Evolutionary conservation across 2,888 invertebrate species (phyloP).

Genomic region (Homarus gammarus): DNA sequence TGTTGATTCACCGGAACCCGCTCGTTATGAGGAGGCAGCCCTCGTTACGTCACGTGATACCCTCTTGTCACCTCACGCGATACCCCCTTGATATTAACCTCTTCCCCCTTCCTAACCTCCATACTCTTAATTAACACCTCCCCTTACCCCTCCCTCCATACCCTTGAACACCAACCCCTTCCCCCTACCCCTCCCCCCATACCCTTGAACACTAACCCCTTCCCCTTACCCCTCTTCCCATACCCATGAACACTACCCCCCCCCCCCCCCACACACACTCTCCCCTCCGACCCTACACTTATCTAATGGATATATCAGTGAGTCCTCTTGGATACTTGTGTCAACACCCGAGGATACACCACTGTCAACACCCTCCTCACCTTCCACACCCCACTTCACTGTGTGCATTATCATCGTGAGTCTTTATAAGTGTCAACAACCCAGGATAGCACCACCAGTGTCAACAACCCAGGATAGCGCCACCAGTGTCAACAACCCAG

Average conservation of each 20-base stretch:
- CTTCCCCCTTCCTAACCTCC: not conserved
- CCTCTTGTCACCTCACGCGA: slow-evolving; percentile 32
- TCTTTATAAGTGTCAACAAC: too few species aligned
- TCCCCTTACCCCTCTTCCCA: not conserved
- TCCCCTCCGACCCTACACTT: too few species aligned
- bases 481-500: too few species aligned
- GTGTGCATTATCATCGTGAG: too few species aligned
- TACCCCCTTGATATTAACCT: slow-evolving; percentile 28
- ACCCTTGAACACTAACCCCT: not conserved
- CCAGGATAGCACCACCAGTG: too few species aligned
- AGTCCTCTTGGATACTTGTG: too few species aligned
- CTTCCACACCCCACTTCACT: too few species aligned
- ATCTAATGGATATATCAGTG: too few species aligned
- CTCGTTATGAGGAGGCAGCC: slow-evolving; percentile 34
- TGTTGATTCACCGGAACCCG: slow-evolving; percentile 41
- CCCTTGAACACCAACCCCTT: not conserved
- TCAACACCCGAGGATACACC: too few species aligned
- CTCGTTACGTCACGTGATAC: slow-evolving; percentile 59
- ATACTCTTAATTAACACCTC: not conserved
- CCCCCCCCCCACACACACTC: not conserved
- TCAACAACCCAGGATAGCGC: too few species aligned
- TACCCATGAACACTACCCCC: too few species aligned
- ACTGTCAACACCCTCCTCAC: too few species aligned
- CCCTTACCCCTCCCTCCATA: not conserved
- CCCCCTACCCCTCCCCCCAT: not conserved